Base-by-base conservation (phyloP, 2,113 vertebrate species). In the Pontoporia blainvillei region DNA sequence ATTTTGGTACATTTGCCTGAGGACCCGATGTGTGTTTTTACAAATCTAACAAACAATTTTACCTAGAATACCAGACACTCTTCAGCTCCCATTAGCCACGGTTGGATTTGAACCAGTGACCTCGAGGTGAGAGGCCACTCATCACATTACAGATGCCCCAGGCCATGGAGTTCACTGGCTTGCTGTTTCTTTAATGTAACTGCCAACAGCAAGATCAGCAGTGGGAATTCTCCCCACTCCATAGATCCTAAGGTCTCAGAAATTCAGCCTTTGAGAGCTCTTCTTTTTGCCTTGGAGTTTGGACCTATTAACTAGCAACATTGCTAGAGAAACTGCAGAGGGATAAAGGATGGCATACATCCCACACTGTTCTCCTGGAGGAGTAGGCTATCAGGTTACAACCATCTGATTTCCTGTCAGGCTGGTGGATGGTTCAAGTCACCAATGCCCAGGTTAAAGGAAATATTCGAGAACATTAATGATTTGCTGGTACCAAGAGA, bases 401-500 rank as follows among this genome's bases (percentile, higher is more conserved):
- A 86, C 46, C 57, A 64, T 72, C 83, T 95, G 84, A 96, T 97
- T 98, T 98, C 91, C 83, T 96, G 95, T 96, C 64, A 95, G 86
- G 39, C 95, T 88, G 27, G 91, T 97, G 75, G 76, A 96, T 93
- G 96, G 96, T 93, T 96, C 95, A 95, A 96, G 95, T 98, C 97
- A 97, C 97, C 86, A 92, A 59, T 89, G 87, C 54, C 85, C 94
- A 41, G 83, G 97, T 97, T 84, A 98, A 98, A 98, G 85, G 96
- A 98, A 98, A 87, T 85, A 93, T 93, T 96, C 34, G 59, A 97
- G 97, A 97, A 39, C 90, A 36, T 97, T 97, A 97, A 98, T 98
- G 98, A 98, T 98, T 97, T 98, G 96, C 89, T 41, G 61, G 98
- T 91, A 95, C 95, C 94, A 86, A 75, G 95, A 97, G 96, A 98